Evolutionary conservation across 1,140 invertebrate genomes (phyloP), one percentile per base, ranked within the genome.

Genomic region (Penaeus indicus): DNA sequence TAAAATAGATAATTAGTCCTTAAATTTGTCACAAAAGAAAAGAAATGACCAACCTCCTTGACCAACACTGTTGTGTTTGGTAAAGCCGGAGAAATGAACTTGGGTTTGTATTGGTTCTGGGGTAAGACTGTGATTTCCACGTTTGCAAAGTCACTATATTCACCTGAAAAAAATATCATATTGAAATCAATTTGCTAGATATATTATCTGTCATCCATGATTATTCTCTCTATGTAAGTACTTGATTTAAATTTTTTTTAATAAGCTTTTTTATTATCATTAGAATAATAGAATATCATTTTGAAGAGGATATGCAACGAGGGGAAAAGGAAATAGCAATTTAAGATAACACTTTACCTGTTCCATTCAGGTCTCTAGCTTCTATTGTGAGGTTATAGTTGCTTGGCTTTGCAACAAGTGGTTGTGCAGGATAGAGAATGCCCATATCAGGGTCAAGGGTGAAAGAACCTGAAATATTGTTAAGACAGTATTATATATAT

Each of bases 91-190:
- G 96, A 94, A 0, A 96, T 94, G 92, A 98, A 98, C 89, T 95
- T 94, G 0, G 97, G 97, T 90, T 95, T 95, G 93, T 97, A 95
- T 90, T 96, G 96, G 94, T 98, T 98, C 3, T 97, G 96, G 86
- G 96, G 95, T 19, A 96, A 93, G 11, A 98, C 96, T 72, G 95
- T 94, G 42, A 98, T 95, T 78, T 96, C 95, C 4, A 98, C 95
- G 62, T 94, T 94, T 5, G 96, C 95, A 5, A 93, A 94, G 92
- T 97, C 97, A 0, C 94, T 93, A 92, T 95, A 94, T 8, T 94
- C 94, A 0, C 95, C 90, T 89, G 61, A 3, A 60, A 54, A 54
- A 4, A 64, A 11, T 8, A 86, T 47, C 60, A n/a, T 16, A 27
- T 11, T 78, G 42, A 60, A 78, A 54, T 54, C 16, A 54, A 54